Evolutionary conservation across 2,888 invertebrate genomes (phyloP).

Genomic region (Venustoraphidia nigricollis): DNA sequence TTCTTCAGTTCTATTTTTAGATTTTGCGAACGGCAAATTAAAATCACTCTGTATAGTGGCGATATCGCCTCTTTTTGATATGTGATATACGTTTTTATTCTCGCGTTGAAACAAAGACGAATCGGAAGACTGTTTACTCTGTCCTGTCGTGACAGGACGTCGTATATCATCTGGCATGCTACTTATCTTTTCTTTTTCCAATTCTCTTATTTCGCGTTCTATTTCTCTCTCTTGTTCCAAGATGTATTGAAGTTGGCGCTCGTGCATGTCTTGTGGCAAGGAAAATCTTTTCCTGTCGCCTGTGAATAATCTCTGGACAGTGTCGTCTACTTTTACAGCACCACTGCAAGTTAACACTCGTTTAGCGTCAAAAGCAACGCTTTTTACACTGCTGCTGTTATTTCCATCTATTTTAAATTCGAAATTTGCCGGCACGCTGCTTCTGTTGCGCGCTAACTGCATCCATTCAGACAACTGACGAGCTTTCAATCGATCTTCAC

Average conservation of each 20-base stretch:
- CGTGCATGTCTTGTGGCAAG: constrained; percentile 46
- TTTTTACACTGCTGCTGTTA: background rate
- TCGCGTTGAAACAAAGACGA: no score
- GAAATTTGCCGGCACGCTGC: constrained; percentile 18
- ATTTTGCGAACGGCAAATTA: constrained; percentile 11
- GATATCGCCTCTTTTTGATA: constrained; percentile 32
- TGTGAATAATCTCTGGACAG: background rate
- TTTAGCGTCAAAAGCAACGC: background rate
- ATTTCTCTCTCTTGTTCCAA: constrained; percentile 51
- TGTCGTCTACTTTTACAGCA: background rate
- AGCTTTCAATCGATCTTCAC: constrained; percentile 20
- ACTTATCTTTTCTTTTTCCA: constrained; percentile 37
- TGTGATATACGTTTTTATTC: constrained; percentile 17
- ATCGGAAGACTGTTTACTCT: no score
- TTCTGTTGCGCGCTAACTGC: constrained; percentile 26
- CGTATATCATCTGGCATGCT: no score
- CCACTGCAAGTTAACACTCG: background rate
- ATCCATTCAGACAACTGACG: constrained; percentile 33
- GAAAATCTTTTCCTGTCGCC: constrained; percentile 28
- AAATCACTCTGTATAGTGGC: constrained; percentile 19
- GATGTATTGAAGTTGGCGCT: constrained; percentile 48
- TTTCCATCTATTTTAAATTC: background rate
- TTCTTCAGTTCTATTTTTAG: constrained; percentile 8
- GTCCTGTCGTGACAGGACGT: no score
- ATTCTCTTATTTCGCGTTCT: constrained; percentile 43